Evolutionary conservation across 2,797 vertebrate species (phyloP).

Genomic region (Manis javanica): DNA sequence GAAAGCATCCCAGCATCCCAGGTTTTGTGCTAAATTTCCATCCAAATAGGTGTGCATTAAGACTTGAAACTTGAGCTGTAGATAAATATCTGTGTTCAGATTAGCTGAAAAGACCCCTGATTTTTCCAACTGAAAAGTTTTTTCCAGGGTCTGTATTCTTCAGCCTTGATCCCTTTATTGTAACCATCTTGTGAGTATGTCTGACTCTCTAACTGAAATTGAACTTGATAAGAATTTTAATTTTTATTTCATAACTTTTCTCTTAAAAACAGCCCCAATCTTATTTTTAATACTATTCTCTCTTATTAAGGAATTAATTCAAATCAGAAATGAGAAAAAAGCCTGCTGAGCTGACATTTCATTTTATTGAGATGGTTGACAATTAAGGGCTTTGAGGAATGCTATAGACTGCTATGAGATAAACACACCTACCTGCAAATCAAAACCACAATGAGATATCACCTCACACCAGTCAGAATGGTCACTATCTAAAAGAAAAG

Average conservation of each 20-base stretch:
- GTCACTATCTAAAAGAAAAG: no score
- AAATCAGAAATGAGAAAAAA: not conserved
- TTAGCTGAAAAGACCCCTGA: not conserved
- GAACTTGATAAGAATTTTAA: not conserved
- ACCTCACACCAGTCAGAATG: no score
- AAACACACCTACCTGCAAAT: not conserved
- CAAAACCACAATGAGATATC: no score
- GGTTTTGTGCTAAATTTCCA: slow-evolving; percentile 59
- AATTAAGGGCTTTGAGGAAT: not conserved
- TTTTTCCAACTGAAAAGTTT: not conserved
- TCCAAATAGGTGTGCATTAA: slow-evolving; percentile 20
- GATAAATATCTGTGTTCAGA: not conserved
- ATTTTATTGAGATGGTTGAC: not conserved
- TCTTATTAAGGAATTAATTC: slow-evolving; percentile 3
- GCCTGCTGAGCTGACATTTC: not conserved
- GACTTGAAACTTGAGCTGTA: not conserved
- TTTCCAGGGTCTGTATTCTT: not conserved
- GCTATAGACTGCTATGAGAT: not conserved
- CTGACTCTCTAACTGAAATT: slow-evolving; percentile 31
- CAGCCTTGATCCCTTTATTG: not conserved
- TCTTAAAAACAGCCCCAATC: not conserved
- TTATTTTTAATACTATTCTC: not conserved
- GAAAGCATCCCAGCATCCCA: slow-evolving; percentile 65
- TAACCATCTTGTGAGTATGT: not conserved
- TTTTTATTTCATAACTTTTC: slow-evolving; percentile 35